Evolutionary conservation across 2,113 vertebrate genomes (phyloP), one percentile per base, ranked within the genome.

Genomic region (Paradoxurus hermaphroditus): DNA sequence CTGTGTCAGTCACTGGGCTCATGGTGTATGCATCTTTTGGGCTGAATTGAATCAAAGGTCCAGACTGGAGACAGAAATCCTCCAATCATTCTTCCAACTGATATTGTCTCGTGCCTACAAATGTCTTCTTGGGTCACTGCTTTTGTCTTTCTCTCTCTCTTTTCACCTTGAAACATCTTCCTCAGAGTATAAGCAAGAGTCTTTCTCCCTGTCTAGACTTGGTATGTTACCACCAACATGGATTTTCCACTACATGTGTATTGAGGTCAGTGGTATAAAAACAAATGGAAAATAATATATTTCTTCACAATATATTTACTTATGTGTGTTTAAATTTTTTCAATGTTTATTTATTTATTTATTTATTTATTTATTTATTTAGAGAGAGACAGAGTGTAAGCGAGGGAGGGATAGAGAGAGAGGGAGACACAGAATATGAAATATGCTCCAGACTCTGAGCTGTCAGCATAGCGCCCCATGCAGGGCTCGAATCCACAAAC

Each of bases 51-150:
- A 36, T 6, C 36, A 29, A 62, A 91, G n/a, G 3, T 44, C 85
- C 21, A 36, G 1, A 36, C 10, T 72, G 23, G 5, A 18, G 7
- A 68, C 31, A 41, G 31, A 65, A 41, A 21, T 0, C 3, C 3
- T 49, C 23, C 25, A 34, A 1, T 72, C n/a, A 10, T n/a, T 59
- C 29, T 31, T 67, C 1, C 4, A 53, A 3, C 19, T 13, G 11
- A 16, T 34, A 16, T n/a, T 56, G 29, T 2, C 1, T 78, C 10
- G 31, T 77, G 18, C 5, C 34, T 65, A 1, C 27, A 7, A 12
- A 12, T 36, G 8, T 1, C 27, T 11, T 34, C 29, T 29, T 3
- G 46, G 5, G 34, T 7, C 15, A 34, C 1, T 5, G 2, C 9
- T 62, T 9, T 19, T 59, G 12, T 23, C 19, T 29, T 25, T 41